A percentile compares a stretch with the other conserved stretches of the same genome.
These are phyloP conservation scores for Andrena dorsata DNA, from an alignment of 2,888 invertebrate species.

Conservation along the genomic window DNA sequence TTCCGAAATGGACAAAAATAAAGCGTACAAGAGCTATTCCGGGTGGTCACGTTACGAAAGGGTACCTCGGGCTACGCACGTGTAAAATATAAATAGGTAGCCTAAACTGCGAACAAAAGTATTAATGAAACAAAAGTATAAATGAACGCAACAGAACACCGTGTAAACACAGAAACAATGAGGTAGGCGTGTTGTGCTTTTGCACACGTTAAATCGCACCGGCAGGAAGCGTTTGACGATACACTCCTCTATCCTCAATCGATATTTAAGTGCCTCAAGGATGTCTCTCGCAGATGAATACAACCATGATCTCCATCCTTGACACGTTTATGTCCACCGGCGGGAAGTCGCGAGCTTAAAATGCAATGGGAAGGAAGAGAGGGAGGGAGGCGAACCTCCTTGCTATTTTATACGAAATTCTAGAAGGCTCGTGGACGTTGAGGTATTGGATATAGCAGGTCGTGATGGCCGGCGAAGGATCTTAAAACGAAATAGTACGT, in stretches of 20 bases:
- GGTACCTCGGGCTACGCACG: too few relatives aligned
- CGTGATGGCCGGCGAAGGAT: background rate
- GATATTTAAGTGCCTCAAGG: constrained; percentile 62
- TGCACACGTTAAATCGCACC: constrained; percentile 14
- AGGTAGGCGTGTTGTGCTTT: constrained; percentile 14
- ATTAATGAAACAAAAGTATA: background rate
- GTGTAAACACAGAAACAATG: constrained; percentile 11
- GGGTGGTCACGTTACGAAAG: too few relatives aligned
- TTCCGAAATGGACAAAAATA: too few relatives aligned
- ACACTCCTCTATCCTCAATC: constrained; percentile 60
- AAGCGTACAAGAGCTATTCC: too few relatives aligned
- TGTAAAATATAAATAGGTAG: too few relatives aligned
- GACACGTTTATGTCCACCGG: constrained; percentile 43
- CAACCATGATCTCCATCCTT: constrained; percentile 56
- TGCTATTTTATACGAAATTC: constrained; percentile 6
- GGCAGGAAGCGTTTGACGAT: constrained; percentile 48
- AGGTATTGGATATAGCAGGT: background rate
- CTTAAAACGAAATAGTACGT: constrained; percentile 21
- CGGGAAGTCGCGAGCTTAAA: constrained; percentile 21
- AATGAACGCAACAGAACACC: background rate
- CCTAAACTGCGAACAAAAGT: too few relatives aligned
- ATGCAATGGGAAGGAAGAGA: background rate
- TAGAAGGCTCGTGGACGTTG: background rate
- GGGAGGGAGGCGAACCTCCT: background rate
- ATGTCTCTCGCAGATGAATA: constrained; percentile 48